Conservation (phyloP, 2,797 vertebrate genomes). For the Ispidina lecontei region DNA sequence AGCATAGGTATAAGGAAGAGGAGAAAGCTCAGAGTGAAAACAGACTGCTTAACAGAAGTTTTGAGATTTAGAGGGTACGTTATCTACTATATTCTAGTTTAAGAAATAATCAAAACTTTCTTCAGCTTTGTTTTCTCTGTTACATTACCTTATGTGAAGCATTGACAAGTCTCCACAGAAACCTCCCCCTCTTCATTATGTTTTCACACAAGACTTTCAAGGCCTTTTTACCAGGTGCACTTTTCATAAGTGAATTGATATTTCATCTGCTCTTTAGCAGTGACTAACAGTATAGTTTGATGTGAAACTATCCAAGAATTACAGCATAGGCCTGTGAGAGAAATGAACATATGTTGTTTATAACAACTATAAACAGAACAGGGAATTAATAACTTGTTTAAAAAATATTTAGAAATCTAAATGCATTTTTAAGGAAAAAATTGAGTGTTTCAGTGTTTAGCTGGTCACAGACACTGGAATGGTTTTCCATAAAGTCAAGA, state of each 20-base stretch:
- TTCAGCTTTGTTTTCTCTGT: neutral
- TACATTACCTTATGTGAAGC: neutral
- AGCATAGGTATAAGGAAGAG: neutral
- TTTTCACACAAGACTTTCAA: neutral
- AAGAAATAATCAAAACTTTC: neutral
- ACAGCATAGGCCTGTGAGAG: neutral
- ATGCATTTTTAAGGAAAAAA: neutral
- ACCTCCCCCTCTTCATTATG: neutral
- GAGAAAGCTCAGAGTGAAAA: neutral
- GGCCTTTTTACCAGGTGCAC: neutral
- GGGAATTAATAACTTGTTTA: neutral
- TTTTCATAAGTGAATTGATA: neutral
- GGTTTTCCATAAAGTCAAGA: neutral
- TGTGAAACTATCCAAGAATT: neutral
- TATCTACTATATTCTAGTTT: neutral
- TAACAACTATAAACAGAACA: neutral
- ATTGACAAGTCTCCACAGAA: neutral
- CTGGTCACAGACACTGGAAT: neutral
- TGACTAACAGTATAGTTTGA: neutral
- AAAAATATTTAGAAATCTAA: neutral
- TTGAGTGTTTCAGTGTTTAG: neutral
- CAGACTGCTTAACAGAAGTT: neutral
- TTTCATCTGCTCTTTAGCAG: neutral
- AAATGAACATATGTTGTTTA: neutral
- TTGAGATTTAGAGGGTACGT: neutral